These are phyloP conservation scores for Poecile montanus DNA, from an alignment of 2,797 vertebrate species.

Conservation along the genomic window DNA sequence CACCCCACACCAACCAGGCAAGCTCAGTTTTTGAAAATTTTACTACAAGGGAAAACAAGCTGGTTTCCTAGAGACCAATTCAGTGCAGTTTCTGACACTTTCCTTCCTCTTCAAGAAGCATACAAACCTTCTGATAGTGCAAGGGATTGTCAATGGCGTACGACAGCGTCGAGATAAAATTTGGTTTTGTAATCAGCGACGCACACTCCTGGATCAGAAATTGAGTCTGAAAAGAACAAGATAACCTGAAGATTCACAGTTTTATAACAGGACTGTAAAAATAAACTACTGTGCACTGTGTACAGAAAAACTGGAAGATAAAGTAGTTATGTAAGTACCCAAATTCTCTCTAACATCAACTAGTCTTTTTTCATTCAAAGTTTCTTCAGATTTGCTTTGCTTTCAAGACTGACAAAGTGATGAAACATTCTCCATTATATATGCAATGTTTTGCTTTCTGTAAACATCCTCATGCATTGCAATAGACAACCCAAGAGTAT, in stretches of 20 bases:
- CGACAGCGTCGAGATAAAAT: conserved; percentile 98
- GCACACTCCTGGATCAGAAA: conserved; percentile 99
- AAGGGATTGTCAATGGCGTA: conserved; percentile 99
- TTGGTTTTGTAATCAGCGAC: conserved; percentile 98
- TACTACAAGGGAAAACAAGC: background rate
- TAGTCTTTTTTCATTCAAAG: background rate
- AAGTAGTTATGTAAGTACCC: background rate
- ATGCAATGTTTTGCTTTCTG: background rate
- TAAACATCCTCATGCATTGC: background rate
- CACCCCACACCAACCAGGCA: rapidly evolving
- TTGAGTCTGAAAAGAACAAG: conserved; percentile 87
- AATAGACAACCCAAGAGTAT: background rate
- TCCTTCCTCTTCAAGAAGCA: background rate
- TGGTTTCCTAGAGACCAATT: background rate
- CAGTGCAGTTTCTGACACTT: background rate
- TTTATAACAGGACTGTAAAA: background rate
- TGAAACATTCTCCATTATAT: background rate
- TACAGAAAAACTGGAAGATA: background rate
- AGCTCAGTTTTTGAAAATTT: background rate
- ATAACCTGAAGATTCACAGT: background rate
- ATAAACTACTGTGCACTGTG: background rate
- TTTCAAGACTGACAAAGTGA: background rate
- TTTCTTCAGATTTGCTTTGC: background rate
- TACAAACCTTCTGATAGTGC: conserved; percentile 98
- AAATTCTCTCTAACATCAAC: background rate